Evolutionary conservation across 2,113 vertebrate genomes (phyloP), one percentile per base, ranked within the genome.

Genomic region (Labrus mixtus): DNA sequence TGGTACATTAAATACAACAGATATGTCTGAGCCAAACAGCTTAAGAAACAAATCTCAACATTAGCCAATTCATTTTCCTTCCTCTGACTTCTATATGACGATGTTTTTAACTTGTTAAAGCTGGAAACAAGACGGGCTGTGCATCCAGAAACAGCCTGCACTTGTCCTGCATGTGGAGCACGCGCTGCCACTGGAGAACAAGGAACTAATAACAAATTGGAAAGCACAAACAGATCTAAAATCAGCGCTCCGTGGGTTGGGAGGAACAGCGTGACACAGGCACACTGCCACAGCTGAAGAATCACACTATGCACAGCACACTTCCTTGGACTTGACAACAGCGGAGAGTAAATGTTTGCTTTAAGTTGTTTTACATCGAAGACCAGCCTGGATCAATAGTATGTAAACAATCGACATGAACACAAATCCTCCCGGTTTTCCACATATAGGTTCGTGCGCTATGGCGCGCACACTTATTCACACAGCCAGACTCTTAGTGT

Each of bases 141-240:
- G 6, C 74, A 60, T 7, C 54, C 53, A 19, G 45, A 76, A n/a
- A 45, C 68, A 69, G 68, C 75, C n/a, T 57, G 60, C 81, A 80
- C 76, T 81, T 90, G 68, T 55, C 29, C 76, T 45, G 41, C 73
- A 29, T 11, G 67, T 36, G n/a, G 54, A 71, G 69, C 62, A 74
- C 39, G 16, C 53, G 20, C 73, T 37, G 51, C 36, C 62, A 62
- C 81, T 20, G 56, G 66, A 76, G 57, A 60, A 51, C 10, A 12
- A 55, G 55, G 68, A 61, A 48, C 76, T 87, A 79, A 82, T 84
- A 73, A 70, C 65, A 73, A 70, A 71, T 48, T 61, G 57, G 36
- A 55, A 64, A 60, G 41, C 62, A 73, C 70, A 71, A 61, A 64
- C 76, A 71, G 22, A 82, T 67, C 77, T 66, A 55, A 72, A 81